These are phyloP conservation scores for Drosophila meridionalis DNA, from an alignment of 2,888 invertebrate genomes.

Conservation along the genomic window DNA sequence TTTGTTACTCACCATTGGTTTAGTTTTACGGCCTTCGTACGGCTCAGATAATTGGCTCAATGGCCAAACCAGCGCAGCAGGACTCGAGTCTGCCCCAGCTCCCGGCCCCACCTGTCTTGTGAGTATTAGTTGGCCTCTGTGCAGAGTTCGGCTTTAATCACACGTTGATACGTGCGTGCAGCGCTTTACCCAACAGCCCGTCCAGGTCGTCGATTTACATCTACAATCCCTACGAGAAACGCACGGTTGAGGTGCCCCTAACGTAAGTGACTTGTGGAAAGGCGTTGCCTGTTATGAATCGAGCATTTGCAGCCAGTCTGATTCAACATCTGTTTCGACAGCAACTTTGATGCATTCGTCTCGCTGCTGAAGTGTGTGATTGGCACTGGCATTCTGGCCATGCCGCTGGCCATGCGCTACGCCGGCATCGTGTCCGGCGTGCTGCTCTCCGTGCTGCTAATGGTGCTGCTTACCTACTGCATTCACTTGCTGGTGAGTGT, in stretches of 20 bases:
- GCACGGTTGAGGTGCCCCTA: conserved; percentile 59
- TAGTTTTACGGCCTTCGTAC: conserved; percentile 15
- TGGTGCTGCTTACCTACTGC: conserved; percentile 66
- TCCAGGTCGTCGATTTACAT: conserved; percentile 54
- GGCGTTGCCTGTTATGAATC: neutral
- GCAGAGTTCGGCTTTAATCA: neutral
- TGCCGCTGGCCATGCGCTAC: conserved; percentile 66
- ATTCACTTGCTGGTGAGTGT: conserved; percentile 71
- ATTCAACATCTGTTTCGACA: conserved; percentile 7
- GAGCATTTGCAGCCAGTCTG: neutral
- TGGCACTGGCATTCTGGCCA: conserved; percentile 69
- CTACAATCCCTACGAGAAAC: conserved; percentile 66
- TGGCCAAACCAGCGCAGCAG: conserved; percentile 22
- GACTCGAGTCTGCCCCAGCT: conserved; percentile 14
- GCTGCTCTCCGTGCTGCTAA: conserved; percentile 53
- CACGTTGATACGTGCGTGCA: neutral
- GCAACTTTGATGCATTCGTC: conserved; percentile 65
- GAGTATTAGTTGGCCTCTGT: conserved; percentile 28
- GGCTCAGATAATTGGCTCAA: conserved; percentile 16
- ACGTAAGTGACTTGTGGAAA: conserved; percentile 45
- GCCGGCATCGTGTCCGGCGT: conserved; percentile 56
- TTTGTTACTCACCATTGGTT: conserved; percentile 37
- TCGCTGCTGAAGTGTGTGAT: conserved; percentile 71
- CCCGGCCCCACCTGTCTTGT: conserved; percentile 20
- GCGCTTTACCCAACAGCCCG: conserved; percentile 27